These are phyloP conservation scores for Sminthurides bifidus DNA, from an alignment of 1,140 invertebrate genomes.

Conservation along the genomic window DNA sequence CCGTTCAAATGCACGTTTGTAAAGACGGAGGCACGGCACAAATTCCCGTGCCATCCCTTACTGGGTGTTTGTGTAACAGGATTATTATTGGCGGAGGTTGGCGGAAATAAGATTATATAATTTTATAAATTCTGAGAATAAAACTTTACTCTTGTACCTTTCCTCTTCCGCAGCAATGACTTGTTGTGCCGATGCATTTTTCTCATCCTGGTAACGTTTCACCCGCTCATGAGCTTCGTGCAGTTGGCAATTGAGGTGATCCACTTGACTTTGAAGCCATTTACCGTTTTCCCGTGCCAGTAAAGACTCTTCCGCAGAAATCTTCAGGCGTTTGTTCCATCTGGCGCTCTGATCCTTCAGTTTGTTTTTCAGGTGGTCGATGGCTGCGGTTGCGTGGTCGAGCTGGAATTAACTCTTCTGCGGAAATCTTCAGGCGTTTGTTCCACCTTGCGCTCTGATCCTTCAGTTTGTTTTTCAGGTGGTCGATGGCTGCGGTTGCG, in stretches of 20 bases:
- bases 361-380: conserved; percentile 10
- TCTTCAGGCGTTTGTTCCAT: conserved; percentile 6
- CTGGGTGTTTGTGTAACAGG: too few species aligned
- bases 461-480: conserved; percentile 5
- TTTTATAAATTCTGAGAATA: too few species aligned
- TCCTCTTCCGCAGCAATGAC: conserved; percentile 24
- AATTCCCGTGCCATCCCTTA: too few species aligned
- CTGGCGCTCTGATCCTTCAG: conserved; percentile 16
- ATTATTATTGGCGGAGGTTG: too few species aligned
- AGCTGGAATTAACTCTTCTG: conserved; percentile 9
- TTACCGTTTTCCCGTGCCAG: conserved; percentile 18
- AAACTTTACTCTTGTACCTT: conserved; percentile 22
- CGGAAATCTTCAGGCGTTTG: neutral
- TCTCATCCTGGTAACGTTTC: conserved; percentile 25
- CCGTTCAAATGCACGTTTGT: neutral
- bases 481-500: conserved; percentile 2
- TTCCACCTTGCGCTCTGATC: conserved; percentile 1
- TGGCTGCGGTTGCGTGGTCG: conserved; percentile 4
- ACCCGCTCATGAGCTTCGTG: conserved; percentile 20
- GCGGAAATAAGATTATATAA: too few species aligned
- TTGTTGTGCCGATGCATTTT: conserved; percentile 12
- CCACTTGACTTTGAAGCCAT: conserved; percentile 27
- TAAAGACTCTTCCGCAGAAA: neutral
- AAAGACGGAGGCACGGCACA: too few species aligned
- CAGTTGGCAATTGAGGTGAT: conserved; percentile 23